These are phyloP conservation scores for Tetrapedia diversipes DNA, from an alignment of 2,888 invertebrate species.

Conservation along the genomic window DNA sequence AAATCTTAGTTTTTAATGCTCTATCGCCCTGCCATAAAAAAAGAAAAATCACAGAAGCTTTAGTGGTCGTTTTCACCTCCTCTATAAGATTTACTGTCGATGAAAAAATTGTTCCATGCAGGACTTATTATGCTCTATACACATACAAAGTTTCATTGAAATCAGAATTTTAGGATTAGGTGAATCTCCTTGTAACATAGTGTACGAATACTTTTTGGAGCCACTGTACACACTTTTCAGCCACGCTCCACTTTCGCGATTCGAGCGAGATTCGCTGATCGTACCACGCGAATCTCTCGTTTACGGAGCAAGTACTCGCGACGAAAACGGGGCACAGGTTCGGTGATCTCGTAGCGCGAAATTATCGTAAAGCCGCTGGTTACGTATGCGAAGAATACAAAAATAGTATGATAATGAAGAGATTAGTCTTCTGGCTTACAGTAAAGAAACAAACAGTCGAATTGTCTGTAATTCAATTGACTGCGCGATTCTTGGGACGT, in stretches of 20 bases:
- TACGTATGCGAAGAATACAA: neutral
- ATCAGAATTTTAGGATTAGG: too few relatives aligned
- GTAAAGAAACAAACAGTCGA: neutral
- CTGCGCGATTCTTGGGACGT: neutral
- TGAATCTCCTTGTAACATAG: too few relatives aligned
- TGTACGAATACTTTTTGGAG: too few relatives aligned
- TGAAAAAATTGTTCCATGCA: too few relatives aligned
- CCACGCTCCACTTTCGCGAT: constrained; percentile 44
- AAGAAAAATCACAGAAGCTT: too few relatives aligned
- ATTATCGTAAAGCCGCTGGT: neutral
- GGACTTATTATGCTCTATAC: too few relatives aligned
- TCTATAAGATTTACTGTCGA: too few relatives aligned
- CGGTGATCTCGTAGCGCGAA: constrained; percentile 3
- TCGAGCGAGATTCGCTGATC: constrained; percentile 3
- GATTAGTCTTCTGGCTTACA: neutral
- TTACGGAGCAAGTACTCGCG: constrained; percentile 2
- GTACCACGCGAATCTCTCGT: constrained; percentile 11
- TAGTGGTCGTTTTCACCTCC: too few relatives aligned
- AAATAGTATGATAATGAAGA: constrained; percentile 4
- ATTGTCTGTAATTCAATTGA: neutral
- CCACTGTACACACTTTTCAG: too few relatives aligned
- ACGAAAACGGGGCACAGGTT: constrained; percentile 1
- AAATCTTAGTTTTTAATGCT: too few relatives aligned
- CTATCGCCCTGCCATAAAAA: too few relatives aligned
- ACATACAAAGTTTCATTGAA: too few relatives aligned